A percentile compares a stretch with the other conserved stretches of the same genome.
phyloP scores from a whole-genome alignment of 2,888 invertebrate species.

The Xestobium rufovillosum region DNA sequence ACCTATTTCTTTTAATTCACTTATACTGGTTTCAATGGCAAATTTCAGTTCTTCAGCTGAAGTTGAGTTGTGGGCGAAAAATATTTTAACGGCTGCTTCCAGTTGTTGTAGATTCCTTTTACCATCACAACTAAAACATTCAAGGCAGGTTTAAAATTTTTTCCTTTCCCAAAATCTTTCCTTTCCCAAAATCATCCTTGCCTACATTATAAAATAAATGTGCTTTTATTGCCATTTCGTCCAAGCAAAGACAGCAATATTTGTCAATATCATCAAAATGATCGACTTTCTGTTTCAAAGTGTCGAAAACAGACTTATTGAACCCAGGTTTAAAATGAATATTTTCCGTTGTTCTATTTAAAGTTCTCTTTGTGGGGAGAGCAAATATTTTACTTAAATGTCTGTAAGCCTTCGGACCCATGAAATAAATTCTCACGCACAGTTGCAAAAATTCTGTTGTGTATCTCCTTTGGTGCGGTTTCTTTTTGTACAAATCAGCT shows the following conservation, averaged over 20 bases:
- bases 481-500: too few relatives aligned
- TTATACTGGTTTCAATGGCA: too few relatives aligned
- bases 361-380: slow-evolving; percentile 8
- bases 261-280: slow-evolving; percentile 6
- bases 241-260: slow-evolving; percentile 9
- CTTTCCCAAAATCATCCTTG: slow-evolving; percentile 11
- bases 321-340: too few relatives aligned
- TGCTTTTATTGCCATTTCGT: too few relatives aligned
- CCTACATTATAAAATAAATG: slow-evolving; percentile 13
- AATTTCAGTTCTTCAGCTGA: too few relatives aligned
- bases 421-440: too few relatives aligned
- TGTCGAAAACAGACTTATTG: slow-evolving; percentile 14
- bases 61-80: too few relatives aligned
- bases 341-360: slow-evolving; percentile 9
- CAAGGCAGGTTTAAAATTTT: slow-evolving; percentile 10
- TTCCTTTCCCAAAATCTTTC: slow-evolving; percentile 12
- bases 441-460: too few relatives aligned
- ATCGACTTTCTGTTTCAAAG: slow-evolving; percentile 11
- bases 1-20: too few relatives aligned
- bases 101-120: slow-evolving; percentile 10
- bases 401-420: slow-evolving; percentile 11
- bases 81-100: slow-evolving; percentile 15
- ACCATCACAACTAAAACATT: slow-evolving; percentile 11
- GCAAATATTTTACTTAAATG: slow-evolving; percentile 6
- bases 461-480: too few relatives aligned